Base-by-base conservation (phyloP, 2,113 vertebrate species). In the Phylloscopus trochiloides region DNA sequence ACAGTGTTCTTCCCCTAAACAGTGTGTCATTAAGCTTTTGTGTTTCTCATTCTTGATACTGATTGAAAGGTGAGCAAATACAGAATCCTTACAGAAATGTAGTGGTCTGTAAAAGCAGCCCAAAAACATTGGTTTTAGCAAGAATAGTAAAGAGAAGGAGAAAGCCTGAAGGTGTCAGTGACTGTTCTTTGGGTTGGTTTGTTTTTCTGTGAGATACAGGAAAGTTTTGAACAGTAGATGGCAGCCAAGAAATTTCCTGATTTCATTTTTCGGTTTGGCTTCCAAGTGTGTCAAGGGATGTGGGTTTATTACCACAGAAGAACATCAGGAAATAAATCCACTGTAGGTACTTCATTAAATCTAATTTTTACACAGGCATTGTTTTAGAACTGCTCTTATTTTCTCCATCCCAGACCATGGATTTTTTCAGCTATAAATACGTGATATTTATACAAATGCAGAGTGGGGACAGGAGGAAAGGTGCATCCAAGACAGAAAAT, bases 141-240 rank as follows among this genome's bases (percentile, higher is more conserved):
- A 47, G 29, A 67, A 57, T 2, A 70, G 20, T 54, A 58, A 76
- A 68, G 36, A 55, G 43, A 25, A 63, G 59, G 42, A 55, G 24
- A 81, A 82, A 66, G 40, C 28, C 26, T 79, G 38, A 45, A 82
- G 36, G 36, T 65, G 34, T 62, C 52, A 80, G 29, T 74, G 47
- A n/a, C 7, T 43, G 18, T 17, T 76, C 2, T 63, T 67, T n/a
- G 45, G 5, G 3, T 61, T 90, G 11, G 20, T 87, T 75, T 52
- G 5, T 10, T 84, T 92, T 76, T 42, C 24, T 77, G 38, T 74
- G 52, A 63, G 31, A 55, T 51, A 59, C 5, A 43, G 51, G 34
- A 84, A 76, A 25, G 29, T 65, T 92, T 88, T 90, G 93, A 95
- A 92, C 94, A 63, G 96, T 85, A 97, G 97, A 62, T 97, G 97